Base-by-base conservation (phyloP, 1,140 invertebrate genomes). In the Pogonomyrmex barbatus region DNA sequence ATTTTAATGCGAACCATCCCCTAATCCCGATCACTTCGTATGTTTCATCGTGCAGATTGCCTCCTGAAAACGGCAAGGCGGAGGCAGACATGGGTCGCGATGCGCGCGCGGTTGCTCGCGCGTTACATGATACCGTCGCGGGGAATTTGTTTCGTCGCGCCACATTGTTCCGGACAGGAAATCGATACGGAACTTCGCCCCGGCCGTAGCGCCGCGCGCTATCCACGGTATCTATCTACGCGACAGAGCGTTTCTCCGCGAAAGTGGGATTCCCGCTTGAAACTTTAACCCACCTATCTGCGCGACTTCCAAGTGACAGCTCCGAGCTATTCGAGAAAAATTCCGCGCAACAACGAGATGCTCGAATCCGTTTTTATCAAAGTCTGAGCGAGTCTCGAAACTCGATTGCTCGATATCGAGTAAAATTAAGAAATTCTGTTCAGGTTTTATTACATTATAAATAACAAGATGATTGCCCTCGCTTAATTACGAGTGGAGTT, bases 141-240 rank as follows among this genome's bases (percentile, higher is more conserved):
- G 62, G 86, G 68, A 87, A 91, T 84, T 90, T 89, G 90, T 86
- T 87, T 73, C 76, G 77, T 79, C 88, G 86, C 85, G 84, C 54
- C 87, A 87, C 87, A 91, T 92, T 85, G 89, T 90, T 89, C 77
- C 36, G 65, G 92, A 92, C 92, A 89, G 92, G 88, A 91, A 93
- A 93, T 93, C 92, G 91, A 93, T 92, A 89, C 67, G 65, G 42
- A 36, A 87, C 77, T 89, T 75, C 42, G 68, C 79, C 79, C 68
- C 68, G 42, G 68, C n/a, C 42, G 42, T 60, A 71, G 52, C 79
- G 39, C 24, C 65, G 14, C 65, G 39, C 79, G 54, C 68, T 83
- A 83, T 73, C 54, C 17, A 36, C 24, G n/a, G n/a, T 83, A 83
- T 36, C 63, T 76, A 70, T 54, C 79, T 62, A 58, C 75, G 79